Evolutionary conservation across 1,140 invertebrate genomes (phyloP).

Genomic region (Saccostrea glomerata): DNA sequence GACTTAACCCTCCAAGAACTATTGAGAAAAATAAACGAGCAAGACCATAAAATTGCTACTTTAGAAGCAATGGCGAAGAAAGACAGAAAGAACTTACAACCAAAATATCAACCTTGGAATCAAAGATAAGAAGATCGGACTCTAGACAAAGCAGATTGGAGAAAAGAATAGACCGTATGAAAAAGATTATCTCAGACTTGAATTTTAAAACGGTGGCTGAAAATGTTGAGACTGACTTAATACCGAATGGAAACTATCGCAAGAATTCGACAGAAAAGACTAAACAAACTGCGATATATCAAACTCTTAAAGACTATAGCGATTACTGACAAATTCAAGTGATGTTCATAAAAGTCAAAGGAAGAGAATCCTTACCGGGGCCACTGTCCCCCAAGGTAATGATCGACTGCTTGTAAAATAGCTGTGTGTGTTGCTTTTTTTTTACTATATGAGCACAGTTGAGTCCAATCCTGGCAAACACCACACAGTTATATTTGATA

Average conservation of each 20-base stretch:
- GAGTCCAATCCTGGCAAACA: neutral
- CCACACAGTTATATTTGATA: slow-evolving; percentile 22
- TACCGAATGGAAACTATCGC: neutral
- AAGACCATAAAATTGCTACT: neutral
- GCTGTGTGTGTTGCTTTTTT: neutral
- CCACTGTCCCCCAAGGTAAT: neutral
- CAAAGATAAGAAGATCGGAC: neutral
- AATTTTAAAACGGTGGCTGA: neutral
- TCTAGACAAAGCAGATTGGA: neutral
- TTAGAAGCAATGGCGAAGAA: neutral
- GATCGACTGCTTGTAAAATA: neutral
- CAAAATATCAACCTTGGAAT: neutral
- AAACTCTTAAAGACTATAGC: neutral
- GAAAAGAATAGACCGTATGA: neutral
- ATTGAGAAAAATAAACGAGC: neutral
- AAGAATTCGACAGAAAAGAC: neutral
- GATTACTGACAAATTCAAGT: neutral
- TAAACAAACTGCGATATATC: neutral
- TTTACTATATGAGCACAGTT: neutral
- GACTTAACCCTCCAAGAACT: neutral
- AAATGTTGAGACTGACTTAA: neutral
- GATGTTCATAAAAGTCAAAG: neutral
- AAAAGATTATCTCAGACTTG: neutral
- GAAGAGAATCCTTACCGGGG: neutral
- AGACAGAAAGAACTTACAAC: neutral